A percentile compares a stretch with the other conserved stretches of the same genome.
Evolutionary conservation across 2,797 vertebrate species (phyloP).

Genomic region (Myotis pilosus): DNA sequence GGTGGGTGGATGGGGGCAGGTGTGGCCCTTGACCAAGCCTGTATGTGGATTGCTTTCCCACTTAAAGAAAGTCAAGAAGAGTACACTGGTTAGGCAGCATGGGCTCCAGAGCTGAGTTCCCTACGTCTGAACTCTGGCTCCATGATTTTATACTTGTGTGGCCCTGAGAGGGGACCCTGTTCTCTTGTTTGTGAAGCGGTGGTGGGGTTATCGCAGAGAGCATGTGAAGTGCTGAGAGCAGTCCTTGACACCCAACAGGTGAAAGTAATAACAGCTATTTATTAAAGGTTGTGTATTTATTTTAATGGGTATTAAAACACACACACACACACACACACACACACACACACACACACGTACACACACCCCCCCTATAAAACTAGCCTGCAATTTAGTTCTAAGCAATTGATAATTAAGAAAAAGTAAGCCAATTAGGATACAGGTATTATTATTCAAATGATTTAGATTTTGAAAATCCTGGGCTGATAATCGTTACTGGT

Average conservation of each 20-base stretch:
- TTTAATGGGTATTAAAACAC: not conserved
- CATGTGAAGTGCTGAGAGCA: not conserved
- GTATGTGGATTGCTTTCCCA: too few species aligned
- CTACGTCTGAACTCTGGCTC: not conserved
- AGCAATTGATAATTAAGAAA: not conserved
- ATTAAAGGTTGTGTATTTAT: not conserved
- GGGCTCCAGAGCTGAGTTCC: not conserved
- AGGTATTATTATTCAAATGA: not conserved
- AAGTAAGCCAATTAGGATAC: not conserved
- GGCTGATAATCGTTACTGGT: not conserved
- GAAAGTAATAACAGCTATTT: not conserved
- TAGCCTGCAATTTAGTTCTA: not conserved
- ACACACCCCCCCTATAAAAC: too few species aligned
- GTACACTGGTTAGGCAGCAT: accelerated
- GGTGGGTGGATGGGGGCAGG: too few species aligned
- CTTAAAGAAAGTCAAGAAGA: not conserved
- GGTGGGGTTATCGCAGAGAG: not conserved
- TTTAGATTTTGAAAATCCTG: too few species aligned
- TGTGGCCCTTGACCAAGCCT: not conserved
- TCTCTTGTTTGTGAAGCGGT: not conserved
- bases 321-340: too few species aligned
- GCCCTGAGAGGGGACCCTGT: too few species aligned
- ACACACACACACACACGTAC: too few species aligned
- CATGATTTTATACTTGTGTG: not conserved
- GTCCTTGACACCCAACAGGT: not conserved